phyloP scores from a whole-genome alignment of 30 jellyfish, hydroid and myxozoan genomes.

The Rhopilema esculentum region DNA sequence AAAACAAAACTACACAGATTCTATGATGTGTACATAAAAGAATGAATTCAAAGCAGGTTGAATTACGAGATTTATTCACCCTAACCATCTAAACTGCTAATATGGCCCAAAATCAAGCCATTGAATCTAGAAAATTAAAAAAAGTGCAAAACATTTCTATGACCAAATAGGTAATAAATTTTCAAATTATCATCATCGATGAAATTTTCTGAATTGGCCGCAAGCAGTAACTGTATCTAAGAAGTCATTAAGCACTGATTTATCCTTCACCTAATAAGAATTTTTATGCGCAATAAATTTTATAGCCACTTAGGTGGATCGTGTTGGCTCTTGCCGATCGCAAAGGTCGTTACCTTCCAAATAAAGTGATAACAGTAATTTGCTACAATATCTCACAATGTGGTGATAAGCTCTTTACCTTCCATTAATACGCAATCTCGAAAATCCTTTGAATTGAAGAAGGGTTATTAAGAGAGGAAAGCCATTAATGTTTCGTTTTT shows the following conservation, averaged over 20 bases:
- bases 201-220: not conserved
- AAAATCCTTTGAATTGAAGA: not conserved
- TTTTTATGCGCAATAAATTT: not conserved
- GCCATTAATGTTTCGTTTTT: not conserved
- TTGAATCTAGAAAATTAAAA: too few species aligned
- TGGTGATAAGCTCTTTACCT: not conserved
- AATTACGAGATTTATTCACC: too few species aligned
- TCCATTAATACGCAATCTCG: not conserved
- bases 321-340: not conserved
- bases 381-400: not conserved
- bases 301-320: not conserved
- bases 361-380: not conserved
- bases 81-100: too few species aligned
- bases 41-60: too few species aligned
- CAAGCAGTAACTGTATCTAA: too few species aligned
- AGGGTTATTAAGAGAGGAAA: not conserved
- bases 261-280: not conserved
- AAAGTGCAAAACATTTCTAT: not conserved
- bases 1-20: too few species aligned
- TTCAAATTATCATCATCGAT: not conserved
- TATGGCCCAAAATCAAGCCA: too few species aligned
- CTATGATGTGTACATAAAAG: too few species aligned
- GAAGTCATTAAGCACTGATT: not conserved
- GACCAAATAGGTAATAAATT: not conserved
- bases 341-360: not conserved